These are phyloP conservation scores for Molanna angustata DNA, from an alignment of 2,888 invertebrate genomes.

Conservation along the genomic window DNA sequence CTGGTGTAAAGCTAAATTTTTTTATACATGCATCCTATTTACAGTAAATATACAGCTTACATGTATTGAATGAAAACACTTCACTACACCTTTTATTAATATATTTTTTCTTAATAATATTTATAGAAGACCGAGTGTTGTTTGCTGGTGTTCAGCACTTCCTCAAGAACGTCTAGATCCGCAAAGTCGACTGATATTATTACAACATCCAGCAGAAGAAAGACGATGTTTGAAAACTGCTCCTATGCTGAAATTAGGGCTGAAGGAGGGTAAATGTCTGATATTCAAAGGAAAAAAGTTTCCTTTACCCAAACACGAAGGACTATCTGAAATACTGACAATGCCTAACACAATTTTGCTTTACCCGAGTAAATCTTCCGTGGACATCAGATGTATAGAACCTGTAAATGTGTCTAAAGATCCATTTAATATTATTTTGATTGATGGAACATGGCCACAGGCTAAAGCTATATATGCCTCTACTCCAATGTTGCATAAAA, in stretches of 20 bases:
- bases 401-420: constrained; percentile 42
- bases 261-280: constrained; percentile 72
- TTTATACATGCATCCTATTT: too few relatives aligned
- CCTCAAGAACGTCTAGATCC: constrained; percentile 69
- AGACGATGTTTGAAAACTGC: constrained; percentile 86
- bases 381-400: constrained; percentile 61
- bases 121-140: constrained; percentile 73
- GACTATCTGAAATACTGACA: constrained; percentile 63
- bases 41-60: too few relatives aligned
- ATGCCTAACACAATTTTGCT: constrained; percentile 70
- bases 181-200: constrained; percentile 69
- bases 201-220: constrained; percentile 94
- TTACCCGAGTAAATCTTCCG: constrained; percentile 75
- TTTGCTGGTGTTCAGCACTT: constrained; percentile 89
- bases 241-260: constrained; percentile 79
- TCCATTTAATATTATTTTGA: constrained; percentile 74
- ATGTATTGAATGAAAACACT: too few relatives aligned
- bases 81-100: too few relatives aligned
- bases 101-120: too few relatives aligned
- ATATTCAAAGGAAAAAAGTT: constrained; percentile 82
- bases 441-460: constrained; percentile 96
- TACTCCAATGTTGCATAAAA: constrained; percentile 68
- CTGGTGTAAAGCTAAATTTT: too few relatives aligned
- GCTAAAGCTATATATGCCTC: constrained; percentile 88
- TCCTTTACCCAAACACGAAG: constrained; percentile 64